A percentile compares a stretch with the other conserved stretches of the same genome.
These are phyloP conservation scores for Myocastor coypus DNA, from an alignment of 2,113 vertebrate species.

Conservation along the genomic window DNA sequence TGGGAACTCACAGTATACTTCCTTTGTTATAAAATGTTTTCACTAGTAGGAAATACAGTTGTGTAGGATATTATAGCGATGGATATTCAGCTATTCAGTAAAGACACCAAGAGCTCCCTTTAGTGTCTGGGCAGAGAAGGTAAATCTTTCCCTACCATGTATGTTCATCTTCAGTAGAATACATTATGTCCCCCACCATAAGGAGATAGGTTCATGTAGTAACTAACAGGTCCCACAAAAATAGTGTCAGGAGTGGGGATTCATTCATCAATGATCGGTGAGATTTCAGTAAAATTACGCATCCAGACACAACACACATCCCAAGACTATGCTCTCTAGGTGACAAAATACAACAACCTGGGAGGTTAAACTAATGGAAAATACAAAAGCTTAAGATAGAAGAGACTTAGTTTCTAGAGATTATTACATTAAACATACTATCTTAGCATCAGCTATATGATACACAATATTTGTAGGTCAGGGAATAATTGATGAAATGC, in stretches of 20 bases:
- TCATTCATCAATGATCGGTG: not conserved
- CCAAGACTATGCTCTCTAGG: not conserved
- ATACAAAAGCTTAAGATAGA: not conserved
- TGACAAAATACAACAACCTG: not conserved
- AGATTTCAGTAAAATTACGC: not conserved
- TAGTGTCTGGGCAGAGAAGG: not conserved
- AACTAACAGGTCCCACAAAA: too few species aligned
- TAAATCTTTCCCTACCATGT: not conserved
- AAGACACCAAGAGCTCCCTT: not conserved
- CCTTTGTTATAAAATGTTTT: conserved; percentile 41
- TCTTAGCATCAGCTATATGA: not conserved
- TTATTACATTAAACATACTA: not conserved
- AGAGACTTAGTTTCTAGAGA: not conserved
- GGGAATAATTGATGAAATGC: not conserved
- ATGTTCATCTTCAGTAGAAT: not conserved
- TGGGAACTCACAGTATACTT: not conserved
- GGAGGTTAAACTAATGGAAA: not conserved
- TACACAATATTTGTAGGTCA: not conserved
- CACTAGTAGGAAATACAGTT: conserved; percentile 4
- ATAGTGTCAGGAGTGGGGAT: not conserved
- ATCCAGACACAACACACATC: not conserved
- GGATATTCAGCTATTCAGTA: not conserved
- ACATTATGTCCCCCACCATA: not conserved
- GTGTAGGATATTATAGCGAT: not conserved
- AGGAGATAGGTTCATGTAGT: not conserved